Conservation (phyloP, 1,140 invertebrate species). For the Zaprionus ghesquierei region DNA sequence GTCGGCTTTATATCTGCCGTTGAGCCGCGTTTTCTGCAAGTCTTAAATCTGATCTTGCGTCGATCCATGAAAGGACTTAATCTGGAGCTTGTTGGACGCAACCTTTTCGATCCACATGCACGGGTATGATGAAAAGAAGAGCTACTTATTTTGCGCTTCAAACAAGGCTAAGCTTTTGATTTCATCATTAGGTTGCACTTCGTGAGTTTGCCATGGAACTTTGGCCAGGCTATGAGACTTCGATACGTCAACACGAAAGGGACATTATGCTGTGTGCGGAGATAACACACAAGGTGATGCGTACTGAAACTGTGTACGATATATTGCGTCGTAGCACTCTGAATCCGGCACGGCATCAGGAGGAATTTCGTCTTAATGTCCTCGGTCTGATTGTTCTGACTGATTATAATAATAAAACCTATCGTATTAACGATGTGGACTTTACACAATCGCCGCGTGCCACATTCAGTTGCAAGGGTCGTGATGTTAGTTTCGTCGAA, state of each 20-base stretch:
- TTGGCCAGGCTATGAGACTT: conserved; percentile 91
- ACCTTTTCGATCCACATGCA: conserved; percentile 89
- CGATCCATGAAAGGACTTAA: conserved; percentile 87
- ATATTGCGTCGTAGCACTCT: conserved; percentile 84
- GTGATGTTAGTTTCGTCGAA: conserved; percentile 87
- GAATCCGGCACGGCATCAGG: conserved; percentile 83
- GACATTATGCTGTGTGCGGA: conserved; percentile 89
- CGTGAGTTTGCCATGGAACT: conserved; percentile 84
- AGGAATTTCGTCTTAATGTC: conserved; percentile 82
- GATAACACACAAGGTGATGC: conserved; percentile 88
- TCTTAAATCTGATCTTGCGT: conserved; percentile 90
- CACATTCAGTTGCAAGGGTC: conserved; percentile 85
- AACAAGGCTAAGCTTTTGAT: not conserved
- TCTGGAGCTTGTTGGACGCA: conserved; percentile 88
- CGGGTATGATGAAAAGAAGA: conserved; percentile 83
- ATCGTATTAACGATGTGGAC: conserved; percentile 93
- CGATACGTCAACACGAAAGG: conserved; percentile 90
- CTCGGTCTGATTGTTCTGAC: conserved; percentile 89
- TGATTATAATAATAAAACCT: conserved; percentile 95
- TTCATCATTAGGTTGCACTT: conserved; percentile 82
- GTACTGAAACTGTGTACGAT: conserved; percentile 85
- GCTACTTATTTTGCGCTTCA: not conserved
- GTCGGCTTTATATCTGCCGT: conserved; percentile 81
- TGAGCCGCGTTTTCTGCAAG: conserved; percentile 85
- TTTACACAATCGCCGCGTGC: conserved; percentile 86